Evolutionary conservation across 2,888 invertebrate genomes (phyloP).

Genomic region (Cephonodes hylas): DNA sequence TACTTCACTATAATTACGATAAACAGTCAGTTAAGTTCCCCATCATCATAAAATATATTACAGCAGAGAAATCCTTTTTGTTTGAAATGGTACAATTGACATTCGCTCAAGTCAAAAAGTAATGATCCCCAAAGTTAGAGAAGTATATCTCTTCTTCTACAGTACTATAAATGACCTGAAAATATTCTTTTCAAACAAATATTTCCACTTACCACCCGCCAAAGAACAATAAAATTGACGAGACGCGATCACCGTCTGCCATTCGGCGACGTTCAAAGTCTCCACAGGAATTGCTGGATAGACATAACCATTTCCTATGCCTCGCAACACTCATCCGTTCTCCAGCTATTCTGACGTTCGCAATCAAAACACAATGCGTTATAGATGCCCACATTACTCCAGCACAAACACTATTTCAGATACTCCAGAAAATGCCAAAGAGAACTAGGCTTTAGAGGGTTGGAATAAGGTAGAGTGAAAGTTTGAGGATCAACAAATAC

Average conservation of each 20-base stretch:
- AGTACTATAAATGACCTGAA: too few relatives aligned
- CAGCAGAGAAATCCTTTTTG: too few relatives aligned
- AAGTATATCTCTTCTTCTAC: too few relatives aligned
- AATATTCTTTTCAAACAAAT: too few relatives aligned
- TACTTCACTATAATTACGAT: too few relatives aligned
- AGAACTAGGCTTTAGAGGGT: constrained; percentile 14
- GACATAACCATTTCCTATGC: constrained; percentile 71
- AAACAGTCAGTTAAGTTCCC: too few relatives aligned
- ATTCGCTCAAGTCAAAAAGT: too few relatives aligned
- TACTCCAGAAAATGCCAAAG: not conserved
- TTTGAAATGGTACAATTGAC: too few relatives aligned
- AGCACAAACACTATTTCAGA: not conserved
- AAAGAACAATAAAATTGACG: constrained; percentile 65
- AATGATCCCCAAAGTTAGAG: too few relatives aligned
- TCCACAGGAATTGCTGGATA: constrained; percentile 42
- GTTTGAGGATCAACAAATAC: not conserved
- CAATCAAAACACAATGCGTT: constrained; percentile 80
- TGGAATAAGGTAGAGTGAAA: not conserved
- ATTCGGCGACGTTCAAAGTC: constrained; percentile 61
- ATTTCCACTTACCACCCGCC: too few relatives aligned
- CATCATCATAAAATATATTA: too few relatives aligned
- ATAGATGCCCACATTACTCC: constrained; percentile 55
- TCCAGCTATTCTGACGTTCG: constrained; percentile 65
- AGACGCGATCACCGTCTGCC: constrained; percentile 53
- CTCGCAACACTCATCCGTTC: constrained; percentile 61